phyloP scores from a whole-genome alignment of 2,113 vertebrate species.

The Spilogale gracilis region DNA sequence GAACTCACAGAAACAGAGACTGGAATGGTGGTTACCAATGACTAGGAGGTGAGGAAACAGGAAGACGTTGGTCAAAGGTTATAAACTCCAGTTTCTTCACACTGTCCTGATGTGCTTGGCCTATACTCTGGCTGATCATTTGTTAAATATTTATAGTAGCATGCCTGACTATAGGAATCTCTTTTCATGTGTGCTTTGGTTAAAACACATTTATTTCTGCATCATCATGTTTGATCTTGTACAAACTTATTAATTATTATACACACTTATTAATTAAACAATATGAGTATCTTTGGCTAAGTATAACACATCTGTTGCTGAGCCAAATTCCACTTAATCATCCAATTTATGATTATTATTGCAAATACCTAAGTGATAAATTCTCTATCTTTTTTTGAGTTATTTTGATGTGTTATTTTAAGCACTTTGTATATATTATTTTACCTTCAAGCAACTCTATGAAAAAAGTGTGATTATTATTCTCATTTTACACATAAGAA shows the following conservation, averaged over 20 bases:
- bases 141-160: constrained; percentile 9
- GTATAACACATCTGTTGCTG: neutral
- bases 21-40: neutral
- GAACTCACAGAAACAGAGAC: neutral
- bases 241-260: neutral
- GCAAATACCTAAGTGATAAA: neutral
- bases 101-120: neutral
- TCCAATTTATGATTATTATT: neutral
- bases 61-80: neutral
- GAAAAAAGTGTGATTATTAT: neutral
- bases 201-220: constrained; percentile 11
- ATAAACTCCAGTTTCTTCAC: neutral
- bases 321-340: neutral
- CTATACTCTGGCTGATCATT: neutral
- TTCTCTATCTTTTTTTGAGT: neutral
- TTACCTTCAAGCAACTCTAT: neutral
- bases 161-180: neutral
- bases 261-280: neutral
- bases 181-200: neutral
- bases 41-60: neutral
- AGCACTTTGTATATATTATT: neutral
- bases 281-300: neutral
- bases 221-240: neutral
- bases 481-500: neutral
- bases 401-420: neutral